Evolutionary conservation across 2,797 vertebrate genomes (phyloP).

Genomic region (Glyptemys insculpta): DNA sequence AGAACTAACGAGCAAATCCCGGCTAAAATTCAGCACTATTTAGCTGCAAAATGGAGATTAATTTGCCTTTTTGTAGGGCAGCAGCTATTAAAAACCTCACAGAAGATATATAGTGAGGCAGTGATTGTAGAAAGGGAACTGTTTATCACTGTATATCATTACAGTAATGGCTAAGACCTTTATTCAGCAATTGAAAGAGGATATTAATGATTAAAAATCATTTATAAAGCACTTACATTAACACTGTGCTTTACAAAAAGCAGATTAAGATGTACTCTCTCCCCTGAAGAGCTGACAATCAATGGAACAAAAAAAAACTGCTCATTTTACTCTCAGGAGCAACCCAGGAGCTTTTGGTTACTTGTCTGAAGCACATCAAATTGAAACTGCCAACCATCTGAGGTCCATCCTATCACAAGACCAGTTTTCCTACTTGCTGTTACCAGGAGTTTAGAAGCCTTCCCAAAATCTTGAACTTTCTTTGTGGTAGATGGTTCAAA

Average conservation of each 20-base stretch:
- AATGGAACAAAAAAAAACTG: neutral
- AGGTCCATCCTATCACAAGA: neutral
- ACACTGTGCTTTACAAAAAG: neutral
- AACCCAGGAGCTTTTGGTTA: neutral
- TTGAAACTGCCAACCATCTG: neutral
- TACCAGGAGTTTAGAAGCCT: neutral
- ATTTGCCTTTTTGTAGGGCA: conserved; percentile 53
- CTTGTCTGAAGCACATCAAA: neutral
- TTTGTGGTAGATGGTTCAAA: neutral
- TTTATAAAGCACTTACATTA: neutral
- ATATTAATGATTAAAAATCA: conserved; percentile 7
- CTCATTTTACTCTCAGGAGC: neutral
- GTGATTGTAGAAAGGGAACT: conserved; percentile 44
- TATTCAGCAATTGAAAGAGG: conserved; percentile 18
- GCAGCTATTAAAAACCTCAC: conserved; percentile 41
- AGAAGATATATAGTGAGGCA: neutral
- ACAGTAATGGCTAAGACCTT: conserved; percentile 16
- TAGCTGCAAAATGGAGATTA: conserved; percentile 64
- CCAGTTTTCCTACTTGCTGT: neutral
- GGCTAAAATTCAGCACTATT: conserved; percentile 40
- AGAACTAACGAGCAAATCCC: conserved; percentile 63
- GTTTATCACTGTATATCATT: neutral
- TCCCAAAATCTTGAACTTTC: neutral
- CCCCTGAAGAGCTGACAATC: neutral
- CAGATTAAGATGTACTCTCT: neutral